phyloP scores from a whole-genome alignment of 2,797 vertebrate genomes.

The Pseudocheirus occidentalis region DNA sequence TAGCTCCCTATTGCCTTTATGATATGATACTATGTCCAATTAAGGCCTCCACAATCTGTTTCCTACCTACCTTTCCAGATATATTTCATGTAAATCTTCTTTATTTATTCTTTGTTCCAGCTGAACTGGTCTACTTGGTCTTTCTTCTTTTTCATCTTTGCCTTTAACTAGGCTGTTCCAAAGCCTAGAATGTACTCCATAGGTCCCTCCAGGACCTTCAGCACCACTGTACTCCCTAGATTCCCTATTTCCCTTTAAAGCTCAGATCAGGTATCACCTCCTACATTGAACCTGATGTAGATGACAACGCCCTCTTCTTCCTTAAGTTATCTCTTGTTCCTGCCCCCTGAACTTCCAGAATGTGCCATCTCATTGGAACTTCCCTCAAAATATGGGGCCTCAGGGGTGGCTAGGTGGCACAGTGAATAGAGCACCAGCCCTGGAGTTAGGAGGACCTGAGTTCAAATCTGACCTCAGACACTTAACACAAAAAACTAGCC shows the following conservation, averaged over 20 bases:
- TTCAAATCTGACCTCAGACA: too few species aligned
- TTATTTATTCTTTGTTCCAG: not conserved
- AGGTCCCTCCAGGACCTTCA: not conserved
- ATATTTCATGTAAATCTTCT: not conserved
- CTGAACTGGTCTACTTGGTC: not conserved
- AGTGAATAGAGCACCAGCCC: too few species aligned
- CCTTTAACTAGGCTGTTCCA: not conserved
- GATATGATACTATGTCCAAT: not conserved
- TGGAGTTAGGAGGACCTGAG: too few species aligned
- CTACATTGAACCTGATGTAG: not conserved
- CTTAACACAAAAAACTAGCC: too few species aligned
- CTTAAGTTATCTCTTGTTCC: not conserved
- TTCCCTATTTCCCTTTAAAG: not conserved
- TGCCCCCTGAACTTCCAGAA: not conserved
- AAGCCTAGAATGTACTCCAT: not conserved
- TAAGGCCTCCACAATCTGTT: not conserved
- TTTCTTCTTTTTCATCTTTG: not conserved
- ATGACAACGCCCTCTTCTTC: not conserved
- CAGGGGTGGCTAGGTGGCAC: too few species aligned
- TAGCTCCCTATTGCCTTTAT: not conserved
- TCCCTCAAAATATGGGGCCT: not conserved
- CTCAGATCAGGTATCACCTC: not conserved
- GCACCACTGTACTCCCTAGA: not conserved
- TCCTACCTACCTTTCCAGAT: not conserved
- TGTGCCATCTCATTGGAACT: not conserved